Evolutionary conservation across 2,113 vertebrate genomes (phyloP).

Genomic region (Pimephales promelas): DNA sequence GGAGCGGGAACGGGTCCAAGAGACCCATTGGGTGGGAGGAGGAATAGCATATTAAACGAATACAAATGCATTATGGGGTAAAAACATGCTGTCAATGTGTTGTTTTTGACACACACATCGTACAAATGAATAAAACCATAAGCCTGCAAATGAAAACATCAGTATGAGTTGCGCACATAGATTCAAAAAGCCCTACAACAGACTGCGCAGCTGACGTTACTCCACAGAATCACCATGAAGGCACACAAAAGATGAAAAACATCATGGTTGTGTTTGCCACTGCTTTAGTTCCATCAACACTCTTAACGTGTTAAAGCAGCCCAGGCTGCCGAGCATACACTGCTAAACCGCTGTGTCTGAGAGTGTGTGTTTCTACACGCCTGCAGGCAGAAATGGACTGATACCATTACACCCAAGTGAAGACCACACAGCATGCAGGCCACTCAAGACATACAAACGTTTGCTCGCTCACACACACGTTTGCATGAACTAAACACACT

Average conservation of each 20-base stretch:
- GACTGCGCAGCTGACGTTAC: conserved; percentile 56
- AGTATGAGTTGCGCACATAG: conserved; percentile 46
- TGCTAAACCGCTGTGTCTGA: conserved; percentile 18
- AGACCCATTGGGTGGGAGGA: conserved; percentile 87
- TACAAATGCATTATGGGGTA: conserved; percentile 62
- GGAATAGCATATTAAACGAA: conserved; percentile 89
- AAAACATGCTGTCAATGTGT: conserved; percentile 51
- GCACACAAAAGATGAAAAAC: conserved; percentile 51
- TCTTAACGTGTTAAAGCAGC: not conserved
- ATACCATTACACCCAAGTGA: conserved; percentile 57
- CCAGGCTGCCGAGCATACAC: conserved; percentile 16
- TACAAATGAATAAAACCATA: conserved; percentile 39
- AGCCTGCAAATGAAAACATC: conserved; percentile 39
- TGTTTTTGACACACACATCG: conserved; percentile 11
- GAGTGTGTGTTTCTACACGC: conserved; percentile 32
- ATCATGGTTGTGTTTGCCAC: not conserved
- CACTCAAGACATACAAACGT: conserved; percentile 36
- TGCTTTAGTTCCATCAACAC: conserved; percentile 14
- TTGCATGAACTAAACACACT: conserved; percentile 55
- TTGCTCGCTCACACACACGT: conserved; percentile 56
- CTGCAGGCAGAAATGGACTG: conserved; percentile 61
- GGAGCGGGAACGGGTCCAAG: conserved; percentile 69
- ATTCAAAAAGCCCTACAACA: conserved; percentile 50
- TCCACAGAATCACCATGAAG: conserved; percentile 11
- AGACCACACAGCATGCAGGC: conserved; percentile 59